Conservation (phyloP, 1,140 invertebrate species). For the Sitobion miscanthi region DNA sequence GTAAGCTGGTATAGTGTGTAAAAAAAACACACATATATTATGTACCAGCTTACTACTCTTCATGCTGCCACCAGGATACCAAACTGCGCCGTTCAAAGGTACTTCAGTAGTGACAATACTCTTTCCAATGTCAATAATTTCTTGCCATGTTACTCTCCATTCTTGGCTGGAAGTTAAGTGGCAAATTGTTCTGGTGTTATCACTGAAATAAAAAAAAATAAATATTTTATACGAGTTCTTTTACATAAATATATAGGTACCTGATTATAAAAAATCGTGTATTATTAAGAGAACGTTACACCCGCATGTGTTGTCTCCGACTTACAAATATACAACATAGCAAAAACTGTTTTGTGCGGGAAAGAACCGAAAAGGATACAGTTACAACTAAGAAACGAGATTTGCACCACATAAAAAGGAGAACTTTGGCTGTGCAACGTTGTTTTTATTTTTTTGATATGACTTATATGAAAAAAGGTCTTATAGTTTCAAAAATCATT, state of each 20-base stretch:
- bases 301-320: too few relatives aligned
- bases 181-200: constrained; percentile 59
- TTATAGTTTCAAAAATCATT: too few relatives aligned
- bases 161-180: constrained; percentile 65
- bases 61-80: constrained; percentile 90
- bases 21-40: constrained; percentile 79
- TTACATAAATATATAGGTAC: background rate
- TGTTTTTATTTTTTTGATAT: too few relatives aligned
- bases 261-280: too few relatives aligned
- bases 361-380: too few relatives aligned
- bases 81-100: constrained; percentile 79
- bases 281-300: too few relatives aligned
- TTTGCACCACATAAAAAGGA: too few relatives aligned
- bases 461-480: too few relatives aligned
- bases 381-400: too few relatives aligned
- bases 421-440: too few relatives aligned
- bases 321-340: too few relatives aligned
- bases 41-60: constrained; percentile 78
- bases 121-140: constrained; percentile 85
- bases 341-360: too few relatives aligned
- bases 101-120: constrained; percentile 74
- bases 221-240: background rate
- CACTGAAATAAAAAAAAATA: constrained; percentile 58
- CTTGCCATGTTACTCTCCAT: constrained; percentile 76
- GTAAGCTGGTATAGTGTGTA: constrained; percentile 85